phyloP scores from a whole-genome alignment of 2,888 invertebrate genomes.

The Nomada flava region DNA sequence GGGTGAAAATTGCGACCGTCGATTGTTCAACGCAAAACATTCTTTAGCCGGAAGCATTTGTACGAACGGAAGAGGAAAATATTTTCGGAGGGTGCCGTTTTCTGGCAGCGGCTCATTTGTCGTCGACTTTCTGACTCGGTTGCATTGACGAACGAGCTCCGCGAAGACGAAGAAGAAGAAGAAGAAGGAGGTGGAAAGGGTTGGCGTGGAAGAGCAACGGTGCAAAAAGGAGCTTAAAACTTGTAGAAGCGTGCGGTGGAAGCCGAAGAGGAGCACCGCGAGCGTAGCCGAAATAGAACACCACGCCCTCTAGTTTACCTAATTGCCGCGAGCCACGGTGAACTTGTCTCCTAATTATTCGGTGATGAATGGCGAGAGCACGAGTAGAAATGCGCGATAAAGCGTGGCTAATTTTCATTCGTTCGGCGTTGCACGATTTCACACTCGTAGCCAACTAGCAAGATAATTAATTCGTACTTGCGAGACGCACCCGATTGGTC shows the following conservation, averaged over 20 bases:
- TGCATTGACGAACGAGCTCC: slow-evolving; percentile 78
- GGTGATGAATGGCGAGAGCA: slow-evolving; percentile 78
- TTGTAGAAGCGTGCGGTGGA: slow-evolving; percentile 34
- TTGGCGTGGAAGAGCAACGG: slow-evolving; percentile 51
- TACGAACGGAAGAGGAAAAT: slow-evolving; percentile 52
- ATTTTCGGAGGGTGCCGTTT: slow-evolving; percentile 52
- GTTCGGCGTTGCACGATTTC: slow-evolving; percentile 63
- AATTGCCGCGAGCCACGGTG: slow-evolving; percentile 81
- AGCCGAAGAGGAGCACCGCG: slow-evolving; percentile 46
- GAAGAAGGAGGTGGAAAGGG: slow-evolving; percentile 66
- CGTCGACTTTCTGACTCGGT: slow-evolving; percentile 75
- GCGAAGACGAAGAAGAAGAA: slow-evolving; percentile 22
- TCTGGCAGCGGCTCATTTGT: slow-evolving; percentile 73
- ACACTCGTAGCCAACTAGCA: slow-evolving; percentile 36
- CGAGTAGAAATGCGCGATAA: slow-evolving; percentile 76
- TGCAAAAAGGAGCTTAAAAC: slow-evolving; percentile 44
- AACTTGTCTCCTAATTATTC: slow-evolving; percentile 83
- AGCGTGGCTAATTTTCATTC: slow-evolving; percentile 78
- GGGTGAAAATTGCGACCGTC: not conserved
- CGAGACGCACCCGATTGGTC: slow-evolving; percentile 46
- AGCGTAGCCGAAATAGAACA: slow-evolving; percentile 80
- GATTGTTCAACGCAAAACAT: slow-evolving; percentile 4
- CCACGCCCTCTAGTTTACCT: slow-evolving; percentile 83
- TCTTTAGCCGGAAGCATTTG: slow-evolving; percentile 51
- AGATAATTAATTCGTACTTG: slow-evolving; percentile 63